Evolutionary conservation across 2,797 vertebrate species (phyloP).

Genomic region (Adelosebastes latens): DNA sequence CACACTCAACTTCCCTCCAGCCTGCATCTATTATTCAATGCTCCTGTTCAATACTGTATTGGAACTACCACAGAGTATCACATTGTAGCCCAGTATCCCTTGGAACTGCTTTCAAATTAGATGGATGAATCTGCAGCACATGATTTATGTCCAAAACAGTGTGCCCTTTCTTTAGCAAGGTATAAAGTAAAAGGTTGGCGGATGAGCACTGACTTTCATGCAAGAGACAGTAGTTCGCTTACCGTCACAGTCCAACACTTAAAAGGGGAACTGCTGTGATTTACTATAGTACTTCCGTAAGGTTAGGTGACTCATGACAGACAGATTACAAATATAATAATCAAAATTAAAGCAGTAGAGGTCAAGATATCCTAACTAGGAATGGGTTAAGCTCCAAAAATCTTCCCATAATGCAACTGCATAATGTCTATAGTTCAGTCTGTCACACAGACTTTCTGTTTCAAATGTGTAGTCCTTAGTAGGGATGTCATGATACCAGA

Average conservation of each 20-base stretch:
- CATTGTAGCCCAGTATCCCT: neutral
- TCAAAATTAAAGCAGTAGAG: neutral
- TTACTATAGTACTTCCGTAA: neutral
- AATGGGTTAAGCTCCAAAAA: neutral
- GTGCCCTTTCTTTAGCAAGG: neutral
- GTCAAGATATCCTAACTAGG: neutral
- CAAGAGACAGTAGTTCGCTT: neutral
- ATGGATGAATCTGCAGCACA: neutral
- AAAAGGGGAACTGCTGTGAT: neutral
- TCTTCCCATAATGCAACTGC: neutral
- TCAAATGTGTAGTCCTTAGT: neutral
- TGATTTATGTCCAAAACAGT: neutral
- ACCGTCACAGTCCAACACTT: neutral
- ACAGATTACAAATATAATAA: neutral
- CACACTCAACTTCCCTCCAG: constrained; percentile 20
- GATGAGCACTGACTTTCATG: neutral
- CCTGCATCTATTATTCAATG: constrained; percentile 46
- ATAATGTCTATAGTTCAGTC: neutral
- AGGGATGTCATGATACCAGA: too few species aligned
- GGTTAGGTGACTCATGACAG: neutral
- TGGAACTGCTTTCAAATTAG: neutral
- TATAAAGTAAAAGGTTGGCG: neutral
- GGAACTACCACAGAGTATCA: constrained; percentile 4
- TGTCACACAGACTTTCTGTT: neutral
- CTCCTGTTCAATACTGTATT: constrained; percentile 19